Conservation (phyloP, 1,140 invertebrate species). For the Zaprionus ornatus region DNA sequence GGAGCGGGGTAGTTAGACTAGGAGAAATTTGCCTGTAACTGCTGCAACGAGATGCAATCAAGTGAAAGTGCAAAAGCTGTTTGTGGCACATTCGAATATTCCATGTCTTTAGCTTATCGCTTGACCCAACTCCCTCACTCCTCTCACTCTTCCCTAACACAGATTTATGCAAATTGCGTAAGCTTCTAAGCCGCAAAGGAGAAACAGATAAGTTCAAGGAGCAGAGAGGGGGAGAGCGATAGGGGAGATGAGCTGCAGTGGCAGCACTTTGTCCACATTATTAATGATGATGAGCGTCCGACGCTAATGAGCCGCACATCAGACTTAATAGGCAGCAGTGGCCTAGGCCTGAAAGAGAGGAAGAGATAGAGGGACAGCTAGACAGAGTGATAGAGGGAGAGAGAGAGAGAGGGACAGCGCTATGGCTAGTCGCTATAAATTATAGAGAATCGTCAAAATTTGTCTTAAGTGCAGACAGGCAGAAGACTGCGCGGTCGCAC, state of each 20-base stretch:
- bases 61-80: constrained; percentile 64
- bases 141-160: background rate
- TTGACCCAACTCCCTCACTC: constrained; percentile 24
- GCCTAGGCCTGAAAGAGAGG: constrained; percentile 32
- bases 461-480: constrained; percentile 69
- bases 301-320: constrained; percentile 64
- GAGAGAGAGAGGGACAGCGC: constrained; percentile 11
- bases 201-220: constrained; percentile 6
- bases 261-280: constrained; percentile 55
- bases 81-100: constrained; percentile 19
- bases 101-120: constrained; percentile 29
- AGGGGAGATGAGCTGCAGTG: background rate
- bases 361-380: background rate
- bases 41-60: constrained; percentile 62
- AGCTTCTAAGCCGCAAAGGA: constrained; percentile 59
- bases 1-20: background rate
- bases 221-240: background rate
- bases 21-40: constrained; percentile 6
- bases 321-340: constrained; percentile 45
- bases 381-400: constrained; percentile 9
- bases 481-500: constrained; percentile 38
- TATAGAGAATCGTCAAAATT: constrained; percentile 56
- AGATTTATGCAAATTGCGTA: constrained; percentile 74
- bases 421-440: constrained; percentile 57
- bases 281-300: constrained; percentile 68